Conservation (phyloP, 2,888 invertebrate species). For the Gryllus longicercus region DNA sequence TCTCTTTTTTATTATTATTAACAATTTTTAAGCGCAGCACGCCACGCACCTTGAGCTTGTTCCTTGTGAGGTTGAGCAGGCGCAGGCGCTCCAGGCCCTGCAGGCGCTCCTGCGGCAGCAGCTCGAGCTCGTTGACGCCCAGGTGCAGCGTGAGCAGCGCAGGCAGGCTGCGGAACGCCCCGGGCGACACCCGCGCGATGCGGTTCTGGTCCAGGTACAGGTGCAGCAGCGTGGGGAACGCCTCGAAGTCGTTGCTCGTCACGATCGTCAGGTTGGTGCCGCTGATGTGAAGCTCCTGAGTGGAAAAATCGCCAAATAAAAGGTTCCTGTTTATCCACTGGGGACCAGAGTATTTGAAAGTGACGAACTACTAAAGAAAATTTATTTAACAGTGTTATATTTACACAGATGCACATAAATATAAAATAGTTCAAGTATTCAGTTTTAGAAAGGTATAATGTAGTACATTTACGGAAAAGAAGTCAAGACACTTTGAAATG, state of each 20-base stretch:
- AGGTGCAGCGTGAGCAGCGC: conserved; percentile 71
- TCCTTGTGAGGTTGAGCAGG: background rate
- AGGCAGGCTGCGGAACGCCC: conserved; percentile 73
- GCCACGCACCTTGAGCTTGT: background rate
- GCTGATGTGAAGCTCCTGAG: no score
- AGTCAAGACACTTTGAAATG: no score
- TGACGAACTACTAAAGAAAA: no score
- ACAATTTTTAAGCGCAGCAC: no score
- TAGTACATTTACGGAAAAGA: no score
- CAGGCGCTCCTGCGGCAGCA: conserved; percentile 78
- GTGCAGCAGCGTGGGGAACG: conserved; percentile 73
- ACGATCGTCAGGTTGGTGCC: conserved; percentile 68
- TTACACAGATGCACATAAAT: no score
- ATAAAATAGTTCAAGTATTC: no score
- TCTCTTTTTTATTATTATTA: background rate
- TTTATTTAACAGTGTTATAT: no score
- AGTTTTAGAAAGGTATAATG: no score
- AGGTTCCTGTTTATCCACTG: no score
- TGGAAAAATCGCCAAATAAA: no score
- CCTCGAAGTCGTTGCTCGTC: conserved; percentile 80
- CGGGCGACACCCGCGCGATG: conserved; percentile 74
- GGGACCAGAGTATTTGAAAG: no score
- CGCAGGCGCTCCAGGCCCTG: conserved; percentile 64
- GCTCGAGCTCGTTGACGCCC: conserved; percentile 74
- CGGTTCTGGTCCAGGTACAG: conserved; percentile 69